Evolutionary conservation across 2,113 vertebrate species (phyloP), one percentile per base, ranked within the genome.

Genomic region (Larimichthys crocea): DNA sequence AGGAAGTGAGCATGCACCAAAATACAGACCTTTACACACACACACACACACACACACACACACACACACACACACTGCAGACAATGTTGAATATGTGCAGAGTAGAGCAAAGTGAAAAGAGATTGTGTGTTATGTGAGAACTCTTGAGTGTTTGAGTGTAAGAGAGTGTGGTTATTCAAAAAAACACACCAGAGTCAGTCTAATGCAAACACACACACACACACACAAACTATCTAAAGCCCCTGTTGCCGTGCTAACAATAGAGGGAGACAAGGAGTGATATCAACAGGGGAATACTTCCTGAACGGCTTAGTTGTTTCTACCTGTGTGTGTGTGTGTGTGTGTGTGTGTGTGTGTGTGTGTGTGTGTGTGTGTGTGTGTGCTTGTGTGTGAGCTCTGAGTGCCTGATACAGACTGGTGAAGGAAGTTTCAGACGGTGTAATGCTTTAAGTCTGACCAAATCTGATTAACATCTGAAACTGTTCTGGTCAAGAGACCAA

Each of bases 401-500:
- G 75, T 72, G 83, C 84, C 88, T 87, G 87, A 83, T 63, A 82
- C 87, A 70, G 53, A 44, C 64, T 71, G 85, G 76, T 61, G 67
- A 84, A 55, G 53, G 74, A 76, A 68, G 76, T 86, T 79, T 86
- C 70, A 89, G 86, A 90, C 77, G 14, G 49, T 53, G 50, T 90
- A 89, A 92, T 88, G 72, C 91, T 86, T 86, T 91, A 88, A 92
- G 70, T 88, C 84, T 29, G 42, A 3, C 20, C 59, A 87, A 92
- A 91, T 91, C 85, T 79, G 83, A 88, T 92, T 89, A 90, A 67
- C 59, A 74, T 73, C 31, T 5, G 0, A 83, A 88, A 82, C 40
- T 19, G 50, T 53, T 60, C 57, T 56, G 73, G 40, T 84, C 61
- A 83, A 79, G 73, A 87, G 56, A 70, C 60, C 53, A 55, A 84